Base-by-base conservation (phyloP, 2,888 invertebrate genomes). In the Coenonympha glycerion region DNA sequence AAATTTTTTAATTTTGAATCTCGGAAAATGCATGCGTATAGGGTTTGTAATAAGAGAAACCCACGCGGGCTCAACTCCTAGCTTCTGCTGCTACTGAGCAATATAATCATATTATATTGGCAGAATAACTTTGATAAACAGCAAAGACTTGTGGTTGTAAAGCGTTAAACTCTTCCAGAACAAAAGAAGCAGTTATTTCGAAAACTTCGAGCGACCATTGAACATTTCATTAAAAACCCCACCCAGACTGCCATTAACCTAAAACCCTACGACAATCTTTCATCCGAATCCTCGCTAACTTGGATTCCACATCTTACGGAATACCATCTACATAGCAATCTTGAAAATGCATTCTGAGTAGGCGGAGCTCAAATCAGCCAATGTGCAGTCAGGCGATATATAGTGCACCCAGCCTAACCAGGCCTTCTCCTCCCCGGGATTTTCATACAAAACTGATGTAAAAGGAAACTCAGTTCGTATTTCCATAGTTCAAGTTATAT, bases 351-450 rank as follows among this genome's bases (percentile, higher is more conserved):
- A 86, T 87, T 87, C 77, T 76, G 71, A 71, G 71, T 77, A 66
- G 89, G 88, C 84, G 86, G 82, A 85, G 83, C 65, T 68, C 73
- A 69, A 73, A 76, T 77, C 85, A 80, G 76, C 87, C 87, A 87
- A 88, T 88, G 87, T 87, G 82, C 85, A 87, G 51, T 85, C 84
- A 86, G 80, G 85, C 87, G 86, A 79, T 84, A 80, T 83, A 73
- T 86, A 83, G 80, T 70, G 69, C 79, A 73, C 59, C 83, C 80
- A 80, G 15, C 44, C 1, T 33, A 9, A 15, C 19, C 6, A 54
- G 75, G 67, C 46, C 76, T 63, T 1, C 76, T 68, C 54, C 62
- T 52, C 61, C 61, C 60, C 71, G 65, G 68, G 55, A 54, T 55
- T 41, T 53, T 58, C 52, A 66, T 60, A 50, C 53, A 61, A 68